Conservation (phyloP, 2,113 vertebrate genomes). For the Ciconia maguari region DNA sequence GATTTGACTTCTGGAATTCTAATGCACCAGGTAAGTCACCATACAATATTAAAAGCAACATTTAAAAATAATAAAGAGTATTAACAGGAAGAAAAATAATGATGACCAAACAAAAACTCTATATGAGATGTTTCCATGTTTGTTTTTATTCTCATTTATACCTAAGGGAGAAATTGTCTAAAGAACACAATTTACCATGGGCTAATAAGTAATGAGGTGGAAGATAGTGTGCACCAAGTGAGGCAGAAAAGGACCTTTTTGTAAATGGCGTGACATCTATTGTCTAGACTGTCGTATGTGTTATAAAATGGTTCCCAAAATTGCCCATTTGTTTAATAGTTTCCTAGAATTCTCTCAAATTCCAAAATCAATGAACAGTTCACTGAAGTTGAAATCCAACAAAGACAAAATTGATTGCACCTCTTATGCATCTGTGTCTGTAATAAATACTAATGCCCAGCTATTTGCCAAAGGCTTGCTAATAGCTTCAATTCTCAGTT, state of each 20-base stretch:
- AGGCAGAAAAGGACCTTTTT: not conserved
- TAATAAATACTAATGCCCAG: slow-evolving; percentile 29
- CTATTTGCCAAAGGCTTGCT: slow-evolving; percentile 27
- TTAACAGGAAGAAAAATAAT: not conserved
- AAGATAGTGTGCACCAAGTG: not conserved
- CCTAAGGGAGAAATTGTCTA: not conserved
- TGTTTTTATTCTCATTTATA: not conserved
- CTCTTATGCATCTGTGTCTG: not conserved
- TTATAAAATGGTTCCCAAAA: slow-evolving; percentile 19
- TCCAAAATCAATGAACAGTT: slow-evolving; percentile 59
- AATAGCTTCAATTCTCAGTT: not conserved
- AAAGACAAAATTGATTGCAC: slow-evolving; percentile 42
- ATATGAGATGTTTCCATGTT: not conserved
- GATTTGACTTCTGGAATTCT: not conserved
- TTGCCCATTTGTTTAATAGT: slow-evolving; percentile 28
- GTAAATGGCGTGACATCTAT: not conserved
- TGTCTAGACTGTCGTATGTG: not conserved
- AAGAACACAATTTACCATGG: not conserved
- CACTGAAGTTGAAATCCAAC: slow-evolving; percentile 21
- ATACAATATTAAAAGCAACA: not conserved
- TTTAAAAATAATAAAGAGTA: not conserved
- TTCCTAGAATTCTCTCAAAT: slow-evolving; percentile 50
- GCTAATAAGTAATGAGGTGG: not conserved
- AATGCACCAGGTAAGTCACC: not conserved
- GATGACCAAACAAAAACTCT: rapidly evolving